Evolutionary conservation across 2,888 invertebrate genomes (phyloP).

Genomic region (Bembecia ichneumoniformis): DNA sequence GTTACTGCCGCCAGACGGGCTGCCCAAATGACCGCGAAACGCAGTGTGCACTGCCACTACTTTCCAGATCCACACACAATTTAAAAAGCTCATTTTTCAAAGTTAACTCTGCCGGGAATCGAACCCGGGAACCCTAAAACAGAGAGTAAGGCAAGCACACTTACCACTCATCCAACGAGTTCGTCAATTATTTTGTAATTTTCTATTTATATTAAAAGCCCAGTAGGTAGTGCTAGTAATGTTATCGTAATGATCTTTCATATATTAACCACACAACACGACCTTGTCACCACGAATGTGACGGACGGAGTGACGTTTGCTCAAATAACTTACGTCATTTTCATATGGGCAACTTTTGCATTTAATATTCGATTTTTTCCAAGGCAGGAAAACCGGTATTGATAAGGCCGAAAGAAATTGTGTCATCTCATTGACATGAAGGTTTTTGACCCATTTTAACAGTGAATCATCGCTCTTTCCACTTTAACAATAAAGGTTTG

Average conservation of each 20-base stretch:
- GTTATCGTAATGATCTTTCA: neutral
- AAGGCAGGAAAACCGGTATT: slow-evolving; percentile 2
- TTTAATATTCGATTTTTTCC: slow-evolving; percentile 9
- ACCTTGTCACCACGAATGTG: slow-evolving; percentile 20
- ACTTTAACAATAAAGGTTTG: neutral
- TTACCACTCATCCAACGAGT: too few relatives aligned
- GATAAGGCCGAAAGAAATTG: neutral
- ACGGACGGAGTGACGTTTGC: slow-evolving; percentile 19
- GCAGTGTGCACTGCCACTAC: too few relatives aligned
- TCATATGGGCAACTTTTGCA: slow-evolving; percentile 1
- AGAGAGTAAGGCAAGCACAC: too few relatives aligned
- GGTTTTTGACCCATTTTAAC: slow-evolving; percentile 5
- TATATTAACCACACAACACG: neutral
- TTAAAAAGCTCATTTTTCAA: too few relatives aligned
- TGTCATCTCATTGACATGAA: neutral
- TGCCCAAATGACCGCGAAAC: too few relatives aligned
- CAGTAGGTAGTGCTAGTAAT: neutral
- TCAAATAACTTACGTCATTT: slow-evolving; percentile 19
- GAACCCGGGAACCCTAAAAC: too few relatives aligned
- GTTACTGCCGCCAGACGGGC: too few relatives aligned
- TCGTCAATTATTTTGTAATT: too few relatives aligned
- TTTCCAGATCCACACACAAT: too few relatives aligned
- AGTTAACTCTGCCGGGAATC: too few relatives aligned
- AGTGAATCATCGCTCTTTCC: slow-evolving; percentile 4
- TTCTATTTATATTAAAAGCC: too few relatives aligned